Evolutionary conservation across 2,888 invertebrate species (phyloP).

Genomic region (Aproaerema taeniolella): DNA sequence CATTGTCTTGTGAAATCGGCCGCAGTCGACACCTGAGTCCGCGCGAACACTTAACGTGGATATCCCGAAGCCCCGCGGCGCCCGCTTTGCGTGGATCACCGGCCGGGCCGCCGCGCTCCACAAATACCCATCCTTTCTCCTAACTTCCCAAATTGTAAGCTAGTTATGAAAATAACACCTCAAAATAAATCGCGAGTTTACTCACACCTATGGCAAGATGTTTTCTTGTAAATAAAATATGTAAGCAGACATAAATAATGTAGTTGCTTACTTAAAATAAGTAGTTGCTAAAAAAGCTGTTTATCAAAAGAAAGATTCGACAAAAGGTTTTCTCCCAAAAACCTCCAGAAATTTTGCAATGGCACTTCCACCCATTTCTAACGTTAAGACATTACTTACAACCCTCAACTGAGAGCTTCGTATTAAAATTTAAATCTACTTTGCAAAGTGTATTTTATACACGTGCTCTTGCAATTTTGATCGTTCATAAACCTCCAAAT

Average conservation of each 20-base stretch:
- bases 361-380: slow-evolving; percentile 58
- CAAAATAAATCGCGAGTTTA: too few species aligned
- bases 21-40: slow-evolving; percentile 75
- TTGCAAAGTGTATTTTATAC: slow-evolving; percentile 77
- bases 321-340: too few species aligned
- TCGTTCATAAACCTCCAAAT: slow-evolving; percentile 74
- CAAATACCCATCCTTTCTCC: neutral
- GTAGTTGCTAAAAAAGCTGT: too few species aligned
- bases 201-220: too few species aligned
- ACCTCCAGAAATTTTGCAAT: too few species aligned
- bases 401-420: slow-evolving; percentile 73
- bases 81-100: neutral
- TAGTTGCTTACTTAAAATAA: too few species aligned
- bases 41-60: slow-evolving; percentile 51
- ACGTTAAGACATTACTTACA: slow-evolving; percentile 68
- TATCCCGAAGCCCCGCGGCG: slow-evolving; percentile 30
- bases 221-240: too few species aligned
- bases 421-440: slow-evolving; percentile 79
- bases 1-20: slow-evolving; percentile 77
- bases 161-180: too few species aligned
- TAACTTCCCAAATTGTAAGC: too few species aligned
- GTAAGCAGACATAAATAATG: too few species aligned
- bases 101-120: too few species aligned
- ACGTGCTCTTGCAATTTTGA: slow-evolving; percentile 76
- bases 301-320: too few species aligned